Evolutionary conservation across 2,888 invertebrate species (phyloP).

Genomic region (Escarpia spicata): DNA sequence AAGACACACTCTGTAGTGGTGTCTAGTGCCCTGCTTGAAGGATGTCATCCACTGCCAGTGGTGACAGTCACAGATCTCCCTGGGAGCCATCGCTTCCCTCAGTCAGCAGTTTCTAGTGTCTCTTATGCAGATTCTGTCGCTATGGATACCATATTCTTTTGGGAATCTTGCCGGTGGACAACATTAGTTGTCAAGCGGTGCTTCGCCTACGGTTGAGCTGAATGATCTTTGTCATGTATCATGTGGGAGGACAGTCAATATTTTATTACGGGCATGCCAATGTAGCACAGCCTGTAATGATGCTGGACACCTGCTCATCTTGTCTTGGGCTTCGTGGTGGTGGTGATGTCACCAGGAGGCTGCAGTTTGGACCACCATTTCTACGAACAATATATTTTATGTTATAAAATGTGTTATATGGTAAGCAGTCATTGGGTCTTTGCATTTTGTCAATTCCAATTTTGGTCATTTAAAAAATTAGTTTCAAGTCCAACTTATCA

Average conservation of each 20-base stretch:
- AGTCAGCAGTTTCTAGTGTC: neutral
- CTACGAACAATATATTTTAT: neutral
- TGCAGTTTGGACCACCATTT: neutral
- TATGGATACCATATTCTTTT: neutral
- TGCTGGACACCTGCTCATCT: neutral
- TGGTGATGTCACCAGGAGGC: neutral
- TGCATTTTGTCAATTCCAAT: no score
- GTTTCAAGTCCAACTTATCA: no score
- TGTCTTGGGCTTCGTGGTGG: neutral
- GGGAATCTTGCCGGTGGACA: neutral
- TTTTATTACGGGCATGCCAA: neutral
- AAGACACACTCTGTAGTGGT: neutral
- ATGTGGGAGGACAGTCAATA: neutral
- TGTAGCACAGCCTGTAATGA: neutral
- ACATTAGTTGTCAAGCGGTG: neutral
- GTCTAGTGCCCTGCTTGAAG: neutral
- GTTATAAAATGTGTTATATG: neutral
- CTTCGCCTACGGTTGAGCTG: neutral
- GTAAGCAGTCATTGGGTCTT: no score
- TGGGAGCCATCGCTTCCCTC: neutral
- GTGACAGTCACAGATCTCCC: neutral
- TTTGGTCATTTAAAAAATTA: no score
- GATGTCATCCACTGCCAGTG: neutral
- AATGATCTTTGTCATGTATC: neutral
- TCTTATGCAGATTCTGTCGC: neutral